Percentiles rank a stretch among this genome's conserved stretches.
Evolutionary conservation across 2,888 invertebrate species (phyloP).

Genomic region (Caenorhabditis macrosperma): DNA sequence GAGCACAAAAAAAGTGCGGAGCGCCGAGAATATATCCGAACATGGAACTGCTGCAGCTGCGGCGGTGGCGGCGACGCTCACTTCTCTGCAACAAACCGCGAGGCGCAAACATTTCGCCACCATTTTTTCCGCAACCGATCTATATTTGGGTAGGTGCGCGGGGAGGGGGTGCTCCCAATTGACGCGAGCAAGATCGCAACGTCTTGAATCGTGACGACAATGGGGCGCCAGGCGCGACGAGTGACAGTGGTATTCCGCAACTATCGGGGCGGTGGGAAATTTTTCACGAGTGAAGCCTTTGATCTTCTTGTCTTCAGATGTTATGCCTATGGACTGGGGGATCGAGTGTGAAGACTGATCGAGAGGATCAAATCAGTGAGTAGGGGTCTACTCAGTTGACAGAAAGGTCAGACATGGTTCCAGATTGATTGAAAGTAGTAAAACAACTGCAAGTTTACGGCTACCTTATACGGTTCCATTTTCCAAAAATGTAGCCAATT

Average conservation of each 20-base stretch:
- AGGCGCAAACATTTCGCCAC: conserved; percentile 41
- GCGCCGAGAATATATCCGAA: conserved; percentile 18
- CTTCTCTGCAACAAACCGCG: conserved; percentile 22
- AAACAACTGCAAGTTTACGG: too few relatives aligned
- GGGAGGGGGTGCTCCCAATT: conserved; percentile 23
- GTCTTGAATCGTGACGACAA: conserved; percentile 55
- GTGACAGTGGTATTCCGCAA: conserved; percentile 13
- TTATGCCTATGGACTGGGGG: background rate
- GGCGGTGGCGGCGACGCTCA: background rate
- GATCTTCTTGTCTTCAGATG: conserved; percentile 16
- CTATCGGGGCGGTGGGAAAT: conserved; percentile 30
- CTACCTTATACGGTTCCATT: too few relatives aligned
- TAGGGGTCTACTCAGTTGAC: too few relatives aligned
- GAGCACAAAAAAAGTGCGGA: conserved; percentile 23
- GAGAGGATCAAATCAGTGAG: background rate
- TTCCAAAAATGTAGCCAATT: background rate
- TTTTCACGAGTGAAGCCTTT: conserved; percentile 15
- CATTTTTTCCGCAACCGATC: conserved; percentile 23
- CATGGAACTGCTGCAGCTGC: conserved; percentile 25
- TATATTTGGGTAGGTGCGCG: conserved; percentile 43
- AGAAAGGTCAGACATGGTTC: too few relatives aligned
- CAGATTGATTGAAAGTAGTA: too few relatives aligned
- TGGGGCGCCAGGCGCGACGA: conserved; percentile 38
- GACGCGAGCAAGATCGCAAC: conserved; percentile 32
- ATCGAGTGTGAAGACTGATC: background rate